These are phyloP conservation scores for Dendropsophus ebraccatus DNA, from an alignment of 2,113 vertebrate genomes.

Conservation along the genomic window DNA sequence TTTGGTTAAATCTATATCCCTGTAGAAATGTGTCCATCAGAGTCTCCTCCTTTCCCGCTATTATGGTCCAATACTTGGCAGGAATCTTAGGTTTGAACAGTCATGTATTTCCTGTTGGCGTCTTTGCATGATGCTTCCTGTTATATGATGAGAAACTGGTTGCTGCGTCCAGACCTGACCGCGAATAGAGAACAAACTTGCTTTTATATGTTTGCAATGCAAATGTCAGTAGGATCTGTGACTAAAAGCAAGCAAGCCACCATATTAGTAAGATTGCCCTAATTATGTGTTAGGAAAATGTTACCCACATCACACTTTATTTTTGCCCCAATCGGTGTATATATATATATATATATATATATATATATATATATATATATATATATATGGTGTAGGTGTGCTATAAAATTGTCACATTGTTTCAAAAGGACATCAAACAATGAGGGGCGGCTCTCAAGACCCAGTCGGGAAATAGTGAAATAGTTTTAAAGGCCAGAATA, in stretches of 20 bases:
- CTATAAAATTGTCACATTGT: neutral
- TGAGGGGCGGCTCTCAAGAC: neutral
- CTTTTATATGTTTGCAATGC: conserved; percentile 39
- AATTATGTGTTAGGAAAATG: neutral
- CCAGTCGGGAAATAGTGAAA: no score
- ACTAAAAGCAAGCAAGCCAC: neutral
- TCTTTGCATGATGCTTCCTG: neutral
- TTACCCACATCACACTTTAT: neutral
- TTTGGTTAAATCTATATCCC: neutral
- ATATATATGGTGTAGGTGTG: neutral
- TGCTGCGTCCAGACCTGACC: neutral
- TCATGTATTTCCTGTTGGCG: neutral
- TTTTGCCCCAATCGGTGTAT: no score
- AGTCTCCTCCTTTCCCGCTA: neutral
- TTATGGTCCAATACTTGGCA: conserved; percentile 19
- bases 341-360: no score
- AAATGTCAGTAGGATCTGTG: neutral
- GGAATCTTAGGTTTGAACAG: neutral
- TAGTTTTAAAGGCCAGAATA: no score
- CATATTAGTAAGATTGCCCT: neutral
- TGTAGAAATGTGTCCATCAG: neutral
- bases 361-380: no score
- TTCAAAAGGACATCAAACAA: neutral
- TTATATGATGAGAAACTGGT: neutral
- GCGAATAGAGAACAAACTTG: neutral